Percentiles rank a stretch among this genome's conserved stretches.
phyloP scores from a whole-genome alignment of 2,113 vertebrate species.

The Hippocampus abdominalis region DNA sequence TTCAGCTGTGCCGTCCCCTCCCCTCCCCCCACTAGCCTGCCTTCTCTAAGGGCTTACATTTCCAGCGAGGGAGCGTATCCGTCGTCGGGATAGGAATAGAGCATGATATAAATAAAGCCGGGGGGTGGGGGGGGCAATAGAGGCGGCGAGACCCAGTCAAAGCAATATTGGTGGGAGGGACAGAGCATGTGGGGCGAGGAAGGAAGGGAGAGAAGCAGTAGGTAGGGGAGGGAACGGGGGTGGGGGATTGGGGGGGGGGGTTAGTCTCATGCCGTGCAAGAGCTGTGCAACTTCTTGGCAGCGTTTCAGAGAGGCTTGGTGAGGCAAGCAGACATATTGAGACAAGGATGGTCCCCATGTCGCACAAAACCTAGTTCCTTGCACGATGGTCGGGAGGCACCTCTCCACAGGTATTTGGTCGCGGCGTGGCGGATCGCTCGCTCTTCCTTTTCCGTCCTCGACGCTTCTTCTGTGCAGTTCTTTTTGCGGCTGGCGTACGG shows the following conservation, averaged over 20 bases:
- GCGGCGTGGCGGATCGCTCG: conserved; percentile 57
- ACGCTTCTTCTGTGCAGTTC: conserved; percentile 31
- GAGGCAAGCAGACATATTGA: conserved; percentile 77
- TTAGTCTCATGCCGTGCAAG: conserved; percentile 71
- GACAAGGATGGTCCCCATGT: conserved; percentile 74
- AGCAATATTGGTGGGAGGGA: conserved; percentile 68
- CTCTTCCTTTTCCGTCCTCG: conserved; percentile 3
- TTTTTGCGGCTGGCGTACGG: conserved; percentile 41
- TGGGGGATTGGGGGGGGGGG: conserved; percentile 26
- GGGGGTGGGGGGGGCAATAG: conserved; percentile 57
- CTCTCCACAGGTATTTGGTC: conserved; percentile 82
- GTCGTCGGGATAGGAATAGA: conserved; percentile 63
- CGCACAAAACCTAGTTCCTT: conserved; percentile 76
- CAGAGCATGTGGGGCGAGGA: conserved; percentile 52
- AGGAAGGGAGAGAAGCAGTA: conserved; percentile 48
- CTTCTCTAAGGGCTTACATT: conserved; percentile 43
- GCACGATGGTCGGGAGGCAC: conserved; percentile 82
- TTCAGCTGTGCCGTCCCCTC: conserved; percentile 40
- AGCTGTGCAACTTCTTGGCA: conserved; percentile 79
- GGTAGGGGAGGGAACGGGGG: conserved; percentile 11
- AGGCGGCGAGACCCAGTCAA: conserved; percentile 65
- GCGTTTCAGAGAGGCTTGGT: conserved; percentile 77
- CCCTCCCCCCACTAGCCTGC: conserved; percentile 35
- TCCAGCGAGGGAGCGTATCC: conserved; percentile 56
- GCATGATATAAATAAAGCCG: conserved; percentile 69